Evolutionary conservation across 2,888 invertebrate species (phyloP), one percentile per base, ranked within the genome.

Genomic region (Apamea monoglypha): DNA sequence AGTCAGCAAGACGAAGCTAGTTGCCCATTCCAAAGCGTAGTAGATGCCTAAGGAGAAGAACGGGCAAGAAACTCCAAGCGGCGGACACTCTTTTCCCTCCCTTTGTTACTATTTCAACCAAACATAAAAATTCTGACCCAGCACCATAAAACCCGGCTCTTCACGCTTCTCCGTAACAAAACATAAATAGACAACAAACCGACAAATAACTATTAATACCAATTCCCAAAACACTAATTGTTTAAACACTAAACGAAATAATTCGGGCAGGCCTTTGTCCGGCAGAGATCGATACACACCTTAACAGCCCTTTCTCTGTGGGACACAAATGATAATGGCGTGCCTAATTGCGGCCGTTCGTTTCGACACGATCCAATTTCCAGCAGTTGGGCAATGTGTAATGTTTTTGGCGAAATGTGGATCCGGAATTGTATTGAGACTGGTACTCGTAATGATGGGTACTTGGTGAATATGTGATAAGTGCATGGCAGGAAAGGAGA

Each of bases 271-370:
- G 44, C 75, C 74, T 74, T 80, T 83, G 78, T 83, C 75, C 86
- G 56, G 29, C 61, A 32, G 44, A 73, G 70, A 87, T 83, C 80
- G 67, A 77, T 80, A 90, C 76, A 70, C 75, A 76, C 91, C 91
- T 92, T 92, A 92, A 92, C 80, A 76, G 74, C 68, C 90, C 90
- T 92, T 92, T 91, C 92, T 91, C 90, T 84, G 76, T 66, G 84
- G 85, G 89, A 88, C 89, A 90, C 90, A 89, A 91, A 82, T 90
- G 91, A 91, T 92, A 92, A 92, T 91, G 90, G 89, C 83, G 78
- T 76, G 64, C 89, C 91, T 92, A 91, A 93, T 92, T 92, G 91
- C 81, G 85, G 73, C 87, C 89, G 90, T 92, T 92, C 90, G 91
- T 92, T 91, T 91, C 89, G 84, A 88, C 91, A 90, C 83, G 89